These are phyloP conservation scores for Eurystomus gularis DNA, from an alignment of 2,113 vertebrate genomes.

Conservation along the genomic window DNA sequence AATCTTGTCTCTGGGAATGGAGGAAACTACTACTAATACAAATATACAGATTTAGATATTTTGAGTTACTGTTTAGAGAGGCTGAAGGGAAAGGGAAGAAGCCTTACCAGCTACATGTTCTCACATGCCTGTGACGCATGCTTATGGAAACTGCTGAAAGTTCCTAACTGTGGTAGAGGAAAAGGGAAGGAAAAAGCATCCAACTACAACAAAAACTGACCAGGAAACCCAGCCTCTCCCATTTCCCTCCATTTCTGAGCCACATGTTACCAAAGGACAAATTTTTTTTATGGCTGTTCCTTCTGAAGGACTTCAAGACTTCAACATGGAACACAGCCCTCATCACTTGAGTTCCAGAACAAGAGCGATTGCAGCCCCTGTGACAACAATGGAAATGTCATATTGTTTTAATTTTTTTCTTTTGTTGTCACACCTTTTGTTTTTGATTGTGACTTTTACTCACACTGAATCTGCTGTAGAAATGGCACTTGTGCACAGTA, in stretches of 20 bases:
- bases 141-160: neutral
- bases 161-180: neutral
- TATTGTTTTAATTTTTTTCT: neutral
- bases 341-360: neutral
- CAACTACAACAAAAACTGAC: neutral
- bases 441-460: neutral
- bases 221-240: neutral
- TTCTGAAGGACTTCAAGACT: neutral
- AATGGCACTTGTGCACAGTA: neutral
- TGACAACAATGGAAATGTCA: neutral
- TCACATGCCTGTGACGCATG: neutral
- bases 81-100: neutral
- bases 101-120: neutral
- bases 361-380: neutral
- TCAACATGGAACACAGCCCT: neutral
- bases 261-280: neutral
- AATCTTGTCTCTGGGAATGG: neutral
- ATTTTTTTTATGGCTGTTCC: neutral
- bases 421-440: neutral
- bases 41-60: neutral
- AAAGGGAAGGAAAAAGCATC: neutral
- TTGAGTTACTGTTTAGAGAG: neutral
- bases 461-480: neutral
- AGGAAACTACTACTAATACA: neutral
- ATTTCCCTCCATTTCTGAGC: neutral